Base-by-base conservation (phyloP, 2,888 invertebrate genomes). In the Stenodera caucasica region DNA sequence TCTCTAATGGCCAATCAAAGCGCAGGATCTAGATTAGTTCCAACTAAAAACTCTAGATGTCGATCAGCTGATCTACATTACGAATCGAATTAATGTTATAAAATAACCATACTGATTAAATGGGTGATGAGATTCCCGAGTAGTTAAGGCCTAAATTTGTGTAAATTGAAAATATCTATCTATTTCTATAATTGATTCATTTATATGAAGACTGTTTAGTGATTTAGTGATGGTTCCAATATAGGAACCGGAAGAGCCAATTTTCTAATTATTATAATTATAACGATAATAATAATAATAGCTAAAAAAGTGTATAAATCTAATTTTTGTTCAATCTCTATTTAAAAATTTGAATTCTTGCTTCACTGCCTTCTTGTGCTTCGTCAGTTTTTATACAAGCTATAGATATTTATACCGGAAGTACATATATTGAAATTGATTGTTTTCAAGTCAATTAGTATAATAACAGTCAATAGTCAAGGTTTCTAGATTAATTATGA, bases 81-180 rank as follows among this genome's bases (percentile, higher is more conserved):
- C 26, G 5, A 26, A 5, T 26, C 26, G 26, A 26, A 26, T 4
- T 26, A 26, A 26, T 26, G 2, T 26, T 26, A 26, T 26, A 4
- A 4, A 15, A 35, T 37, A 33, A 33, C 8, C 37, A 35, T 37
- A 37, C 4, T 54, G 49, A 54, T 54, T 35, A 32, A 59, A 49
- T 12, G 53, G 23, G 57, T 57, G 50, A 57, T 54, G 55, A 15
- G 35, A 45, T 40, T 55, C 58, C 62, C 58, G 56, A 58, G 58
- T 62, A 62, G 58, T 62, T 61, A 51, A 61, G 54, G 61, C 54
- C 61, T 54, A 54, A 61, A 61, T 55, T 53, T 62, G 56, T 62
- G 58, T 62, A 53, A 45, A 40, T 40, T 37, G 2, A 9, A 15
- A 45, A 45, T 18, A 21, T 12, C 12, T 40, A 1, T 21, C 8